A percentile compares a stretch with the other conserved stretches of the same genome.
Conservation (phyloP, 2,888 invertebrate species). For the Pediacus dermestoides region DNA sequence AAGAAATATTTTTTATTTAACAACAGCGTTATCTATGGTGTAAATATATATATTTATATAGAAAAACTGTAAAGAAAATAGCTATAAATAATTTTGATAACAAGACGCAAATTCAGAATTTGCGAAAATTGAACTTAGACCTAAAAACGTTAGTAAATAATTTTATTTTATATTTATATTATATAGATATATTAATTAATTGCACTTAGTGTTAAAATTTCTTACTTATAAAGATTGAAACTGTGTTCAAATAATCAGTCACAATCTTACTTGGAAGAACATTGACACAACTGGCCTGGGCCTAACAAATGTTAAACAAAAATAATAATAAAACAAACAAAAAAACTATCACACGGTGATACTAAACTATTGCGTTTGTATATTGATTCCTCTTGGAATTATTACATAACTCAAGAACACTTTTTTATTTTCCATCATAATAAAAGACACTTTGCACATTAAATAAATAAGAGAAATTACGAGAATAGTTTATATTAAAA, state of each 20-base stretch:
- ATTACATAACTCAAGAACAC: no score
- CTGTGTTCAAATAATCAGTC: conserved; percentile 20
- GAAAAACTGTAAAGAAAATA: conserved; percentile 22
- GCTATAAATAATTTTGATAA: conserved; percentile 20
- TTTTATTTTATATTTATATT: conserved; percentile 47
- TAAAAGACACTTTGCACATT: no score
- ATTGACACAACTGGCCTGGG: conserved; percentile 48
- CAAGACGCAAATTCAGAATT: conserved; percentile 37
- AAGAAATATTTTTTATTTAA: conserved; percentile 29
- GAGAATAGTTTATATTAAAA: no score
- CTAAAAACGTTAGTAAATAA: conserved; percentile 46
- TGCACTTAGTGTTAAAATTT: conserved; percentile 45
- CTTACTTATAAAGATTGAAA: conserved; percentile 33
- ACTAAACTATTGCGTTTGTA: conserved; percentile 8
- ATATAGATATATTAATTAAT: conserved; percentile 42
- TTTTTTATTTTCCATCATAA: no score
- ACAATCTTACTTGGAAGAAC: conserved; percentile 48
- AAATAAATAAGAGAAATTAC: no score
- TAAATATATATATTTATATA: conserved; percentile 20
- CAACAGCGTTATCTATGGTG: conserved; percentile 15
- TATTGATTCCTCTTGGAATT: no score
- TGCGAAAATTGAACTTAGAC: conserved; percentile 33
- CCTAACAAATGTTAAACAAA: conserved; percentile 47
- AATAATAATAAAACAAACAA: conserved; percentile 34
- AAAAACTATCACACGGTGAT: conserved; percentile 29